These are phyloP conservation scores for Aspidiotus destructor DNA, from an alignment of 2,888 invertebrate species.

Conservation along the genomic window DNA sequence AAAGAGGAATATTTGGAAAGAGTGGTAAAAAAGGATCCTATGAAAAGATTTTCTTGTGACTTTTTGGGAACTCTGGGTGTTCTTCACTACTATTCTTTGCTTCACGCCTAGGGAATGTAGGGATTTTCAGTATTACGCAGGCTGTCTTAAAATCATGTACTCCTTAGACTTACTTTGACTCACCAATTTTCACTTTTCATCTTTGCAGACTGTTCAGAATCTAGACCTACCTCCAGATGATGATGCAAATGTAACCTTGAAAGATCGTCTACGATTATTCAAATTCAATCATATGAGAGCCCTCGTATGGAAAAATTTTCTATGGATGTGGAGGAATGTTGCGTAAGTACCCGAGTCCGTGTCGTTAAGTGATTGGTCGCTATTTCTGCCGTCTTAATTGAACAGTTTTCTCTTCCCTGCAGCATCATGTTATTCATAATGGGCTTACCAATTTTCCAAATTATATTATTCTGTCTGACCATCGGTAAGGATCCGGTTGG, in stretches of 20 bases:
- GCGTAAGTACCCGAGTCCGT: slow-evolving; percentile 48
- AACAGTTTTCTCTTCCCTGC: slow-evolving; percentile 24
- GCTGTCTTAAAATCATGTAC: too few relatives aligned
- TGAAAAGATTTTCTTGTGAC: too few relatives aligned
- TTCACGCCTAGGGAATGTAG: too few relatives aligned
- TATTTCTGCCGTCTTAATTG: neutral
- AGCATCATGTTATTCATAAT: slow-evolving; percentile 77
- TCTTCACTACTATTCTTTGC: too few relatives aligned
- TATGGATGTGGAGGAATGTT: slow-evolving; percentile 75
- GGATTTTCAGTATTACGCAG: too few relatives aligned
- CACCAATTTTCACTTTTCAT: neutral
- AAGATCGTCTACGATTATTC: slow-evolving; percentile 55
- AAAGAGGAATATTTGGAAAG: too few relatives aligned
- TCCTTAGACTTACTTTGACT: too few relatives aligned
- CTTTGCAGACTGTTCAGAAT: slow-evolving; percentile 8
- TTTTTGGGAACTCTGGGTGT: too few relatives aligned
- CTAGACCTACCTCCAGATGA: slow-evolving; percentile 41
- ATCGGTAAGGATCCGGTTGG: slow-evolving; percentile 78
- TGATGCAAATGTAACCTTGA: slow-evolving; percentile 47
- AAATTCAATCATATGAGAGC: slow-evolving; percentile 66
- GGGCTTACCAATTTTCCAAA: slow-evolving; percentile 74
- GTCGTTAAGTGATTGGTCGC: neutral
- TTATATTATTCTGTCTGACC: slow-evolving; percentile 75
- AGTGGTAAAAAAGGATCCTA: too few relatives aligned
- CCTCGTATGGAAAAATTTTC: slow-evolving; percentile 76